Evolutionary conservation across 2,888 invertebrate species (phyloP), one percentile per base, ranked within the genome.

Genomic region (Meghimatium bilineatum): DNA sequence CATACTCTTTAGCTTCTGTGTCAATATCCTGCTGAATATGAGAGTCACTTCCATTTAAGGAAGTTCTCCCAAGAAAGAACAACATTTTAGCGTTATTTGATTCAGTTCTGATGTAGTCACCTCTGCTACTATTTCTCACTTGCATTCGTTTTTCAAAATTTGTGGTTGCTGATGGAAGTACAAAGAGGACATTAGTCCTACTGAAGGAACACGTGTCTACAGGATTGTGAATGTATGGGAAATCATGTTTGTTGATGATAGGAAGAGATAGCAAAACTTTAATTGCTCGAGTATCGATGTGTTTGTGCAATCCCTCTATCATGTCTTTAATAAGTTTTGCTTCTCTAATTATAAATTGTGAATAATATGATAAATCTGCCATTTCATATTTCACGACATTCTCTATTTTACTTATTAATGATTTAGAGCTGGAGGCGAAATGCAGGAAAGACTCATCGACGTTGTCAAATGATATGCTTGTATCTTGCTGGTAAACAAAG

Each of bases 21-120:
- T 82, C 80, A 49, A 90, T 60, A 36, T 83, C 56, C 36, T 77
- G 44, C 78, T 89, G 87, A 32, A 85, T 10, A n/a, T 17, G 34
- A 14, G 1, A 1, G 14, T n/a, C 17, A 32, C 26, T 52, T n/a
- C 26, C 44, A 12, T 0, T 12, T 8, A 8, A 12, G 32, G 29
- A 3, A 12, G 82, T 66, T 23, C 23, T 17, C 1, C 77, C 82
- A 12, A 82, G 36, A 56, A 82, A 82, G 36, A 82, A 82, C 5
- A 82, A 38, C 26, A 76, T 26, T 23, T 34, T 8, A n/a, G 77
- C 82, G 1, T 52, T 76, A 76, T 77, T 82, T 60, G 8, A 1
- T 6, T 1, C 20, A 32, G 49, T 34, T 36, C 17, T 17, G 5
- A 26, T 36, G 34, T 26, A 77, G 26, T 34, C 36, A 20, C 56